Percentiles rank a stretch among this genome's conserved stretches.
Evolutionary conservation across 2,888 invertebrate genomes (phyloP).

Genomic region (Calephelis perditalis): DNA sequence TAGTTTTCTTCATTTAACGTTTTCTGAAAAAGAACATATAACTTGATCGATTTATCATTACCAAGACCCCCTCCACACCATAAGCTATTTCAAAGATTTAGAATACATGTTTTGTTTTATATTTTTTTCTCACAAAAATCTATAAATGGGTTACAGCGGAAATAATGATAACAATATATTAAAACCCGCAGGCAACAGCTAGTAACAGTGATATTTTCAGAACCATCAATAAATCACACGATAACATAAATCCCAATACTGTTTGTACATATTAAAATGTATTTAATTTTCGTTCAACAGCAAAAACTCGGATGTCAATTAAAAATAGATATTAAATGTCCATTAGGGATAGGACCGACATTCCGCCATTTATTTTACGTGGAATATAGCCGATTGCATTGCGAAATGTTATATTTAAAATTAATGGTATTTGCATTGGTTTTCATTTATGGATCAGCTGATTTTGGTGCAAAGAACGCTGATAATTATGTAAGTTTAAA

Average conservation of each 20-base stretch:
- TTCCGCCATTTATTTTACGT: constrained; percentile 2
- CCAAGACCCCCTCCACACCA: no score
- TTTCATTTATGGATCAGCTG: background rate
- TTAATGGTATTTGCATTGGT: background rate
- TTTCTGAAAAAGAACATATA: no score
- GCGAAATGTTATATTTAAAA: constrained; percentile 7
- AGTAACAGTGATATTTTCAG: background rate
- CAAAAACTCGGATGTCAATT: constrained; percentile 10
- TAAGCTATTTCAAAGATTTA: no score
- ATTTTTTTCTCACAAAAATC: no score
- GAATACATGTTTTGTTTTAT: no score
- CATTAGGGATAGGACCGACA: constrained; percentile 22
- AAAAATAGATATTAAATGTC: constrained; percentile 28
- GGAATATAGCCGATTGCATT: background rate
- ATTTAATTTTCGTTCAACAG: constrained; percentile 7
- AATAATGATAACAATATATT: no score
- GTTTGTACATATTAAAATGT: constrained; percentile 5
- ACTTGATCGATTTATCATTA: no score
- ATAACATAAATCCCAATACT: constrained; percentile 13
- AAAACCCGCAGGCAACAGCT: no score
- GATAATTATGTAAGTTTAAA: background rate
- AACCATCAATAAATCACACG: constrained; percentile 1
- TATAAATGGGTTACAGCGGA: no score
- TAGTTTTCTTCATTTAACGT: no score
- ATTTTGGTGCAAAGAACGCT: background rate